These are phyloP conservation scores for Halictus quadricinctus DNA, from an alignment of 2,888 invertebrate species.

Conservation along the genomic window DNA sequence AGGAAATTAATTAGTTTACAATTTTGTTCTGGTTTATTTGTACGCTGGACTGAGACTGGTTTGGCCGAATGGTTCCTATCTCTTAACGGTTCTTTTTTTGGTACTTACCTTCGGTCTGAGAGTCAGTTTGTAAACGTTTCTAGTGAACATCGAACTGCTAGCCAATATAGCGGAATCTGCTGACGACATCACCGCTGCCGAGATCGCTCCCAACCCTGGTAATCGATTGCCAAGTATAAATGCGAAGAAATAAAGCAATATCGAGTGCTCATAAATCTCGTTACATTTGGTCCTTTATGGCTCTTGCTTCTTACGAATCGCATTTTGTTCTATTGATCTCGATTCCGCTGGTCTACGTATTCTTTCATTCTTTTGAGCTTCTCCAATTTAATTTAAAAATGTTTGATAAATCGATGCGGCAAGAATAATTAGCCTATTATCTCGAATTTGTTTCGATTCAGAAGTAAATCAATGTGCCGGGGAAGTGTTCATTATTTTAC, in stretches of 20 bases:
- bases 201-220: slow-evolving; percentile 87
- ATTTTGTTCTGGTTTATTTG: too few relatives aligned
- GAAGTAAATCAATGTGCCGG: not conserved
- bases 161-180: slow-evolving; percentile 89
- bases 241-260: not conserved
- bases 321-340: not conserved
- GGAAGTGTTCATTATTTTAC: not conserved
- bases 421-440: not conserved
- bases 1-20: too few relatives aligned
- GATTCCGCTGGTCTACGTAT: not conserved
- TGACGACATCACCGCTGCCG: slow-evolving; percentile 90
- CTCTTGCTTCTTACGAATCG: not conserved
- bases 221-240: slow-evolving; percentile 7
- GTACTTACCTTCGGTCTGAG: slow-evolving; percentile 85
- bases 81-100: not conserved
- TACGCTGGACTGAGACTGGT: too few relatives aligned
- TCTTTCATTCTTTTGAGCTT: not conserved
- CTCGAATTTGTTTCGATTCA: not conserved
- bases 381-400: not conserved
- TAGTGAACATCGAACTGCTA: slow-evolving; percentile 89
- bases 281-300: not conserved
- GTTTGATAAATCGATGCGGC: not conserved
- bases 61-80: not conserved
- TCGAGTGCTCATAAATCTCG: not conserved
- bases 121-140: slow-evolving; percentile 88